These are phyloP conservation scores for Carassius carassius DNA, from an alignment of 2,113 vertebrate species.

Conservation along the genomic window DNA sequence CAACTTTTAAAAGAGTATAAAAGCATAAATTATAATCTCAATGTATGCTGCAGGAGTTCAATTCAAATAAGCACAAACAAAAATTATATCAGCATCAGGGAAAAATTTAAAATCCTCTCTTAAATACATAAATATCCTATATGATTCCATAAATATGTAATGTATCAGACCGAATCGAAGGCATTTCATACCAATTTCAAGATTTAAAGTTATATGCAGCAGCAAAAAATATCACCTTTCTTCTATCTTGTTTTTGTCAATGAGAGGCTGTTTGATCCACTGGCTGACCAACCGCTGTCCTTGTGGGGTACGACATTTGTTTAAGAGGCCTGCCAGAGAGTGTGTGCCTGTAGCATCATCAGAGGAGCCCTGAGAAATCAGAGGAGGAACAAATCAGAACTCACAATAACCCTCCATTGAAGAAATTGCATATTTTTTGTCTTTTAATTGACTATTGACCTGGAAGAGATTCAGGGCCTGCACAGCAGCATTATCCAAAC, in stretches of 20 bases:
- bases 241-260: conserved; percentile 93
- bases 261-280: conserved; percentile 97
- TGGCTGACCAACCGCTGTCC: conserved; percentile 93
- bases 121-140: background rate
- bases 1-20: background rate
- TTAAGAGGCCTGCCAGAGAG: conserved; percentile 87
- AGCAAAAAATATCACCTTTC: conserved; percentile 81
- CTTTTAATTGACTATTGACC: conserved; percentile 72
- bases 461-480: conserved; percentile 95
- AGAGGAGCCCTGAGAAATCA: conserved; percentile 78
- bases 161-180: background rate
- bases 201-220: background rate
- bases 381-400: background rate
- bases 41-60: background rate
- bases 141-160: background rate
- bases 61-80: no score
- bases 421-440: background rate
- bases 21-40: background rate
- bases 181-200: background rate
- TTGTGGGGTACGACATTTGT: conserved; percentile 94
- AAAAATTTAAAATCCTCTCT: background rate
- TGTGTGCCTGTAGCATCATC: conserved; percentile 85
- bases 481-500: conserved; percentile 92
- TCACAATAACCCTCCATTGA: background rate
- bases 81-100: no score